Evolutionary conservation across 2,797 vertebrate genomes (phyloP), one percentile per base, ranked within the genome.

Genomic region (Spatula versicolor): DNA sequence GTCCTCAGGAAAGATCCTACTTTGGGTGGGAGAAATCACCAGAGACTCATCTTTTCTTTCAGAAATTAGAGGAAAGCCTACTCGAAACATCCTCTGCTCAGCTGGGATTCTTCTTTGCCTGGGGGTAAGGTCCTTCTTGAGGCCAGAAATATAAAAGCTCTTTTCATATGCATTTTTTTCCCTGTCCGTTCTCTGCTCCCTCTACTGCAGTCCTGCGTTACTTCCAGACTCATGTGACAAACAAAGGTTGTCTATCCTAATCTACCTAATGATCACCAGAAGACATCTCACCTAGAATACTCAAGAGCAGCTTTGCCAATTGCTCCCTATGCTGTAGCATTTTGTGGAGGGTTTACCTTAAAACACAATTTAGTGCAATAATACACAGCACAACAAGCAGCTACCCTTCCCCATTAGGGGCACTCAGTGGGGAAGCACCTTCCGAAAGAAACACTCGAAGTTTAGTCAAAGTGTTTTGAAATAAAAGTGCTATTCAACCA

Each of bases 381-480:
- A 75, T 39, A 63, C 75, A 69, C 68, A 93, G 66, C 64, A 75
- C 83, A 88, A 41, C 63, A 50, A 93, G 15, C 16, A 68, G 31
- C 83, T 77, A 74, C 33, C 33, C 48, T 56, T 67, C n/a, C 63
- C 26, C 37, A 6, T 17, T 13, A 60, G 23, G 31, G 72, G 31
- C 82, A 71, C 33, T 74, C 28, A 30, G 23, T 48, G 55, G 63
- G 93, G 43, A 92, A 96, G 82, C 67, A 92, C 59, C 60, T 82
- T 79, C 37, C 85, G 71, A 67, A 88, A 93, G 68, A 69, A 92
- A 84, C 76, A 73, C 55, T 48, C 46, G 9, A 86, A 80, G 83
- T 50, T 81, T 35, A 73, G 19, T 30, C 66, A 52, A 71, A 0
- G 0, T 30, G 33, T 48, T 77, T 45, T 26, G 71, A 79, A 92